These are phyloP conservation scores for Myiozetetes cayanensis DNA, from an alignment of 2,113 vertebrate genomes.

Conservation along the genomic window DNA sequence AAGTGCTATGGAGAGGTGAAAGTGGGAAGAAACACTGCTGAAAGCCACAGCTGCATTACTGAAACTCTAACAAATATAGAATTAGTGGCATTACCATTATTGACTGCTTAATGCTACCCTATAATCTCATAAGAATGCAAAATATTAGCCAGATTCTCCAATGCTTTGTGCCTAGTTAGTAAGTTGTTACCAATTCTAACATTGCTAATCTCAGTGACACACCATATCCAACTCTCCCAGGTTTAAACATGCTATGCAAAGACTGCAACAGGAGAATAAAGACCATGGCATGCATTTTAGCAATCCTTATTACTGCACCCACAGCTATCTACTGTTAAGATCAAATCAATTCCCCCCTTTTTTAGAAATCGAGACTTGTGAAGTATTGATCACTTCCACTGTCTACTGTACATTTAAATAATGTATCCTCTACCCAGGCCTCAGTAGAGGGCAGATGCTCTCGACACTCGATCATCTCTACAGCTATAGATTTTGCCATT, in stretches of 20 bases:
- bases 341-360: neutral
- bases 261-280: neutral
- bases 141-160: neutral
- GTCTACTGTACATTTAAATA: slow-evolving; percentile 65
- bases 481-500: slow-evolving; percentile 73
- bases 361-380: neutral
- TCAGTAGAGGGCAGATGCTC: slow-evolving; percentile 15
- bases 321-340: neutral
- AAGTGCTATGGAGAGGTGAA: neutral
- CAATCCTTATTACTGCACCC: neutral
- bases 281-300: neutral
- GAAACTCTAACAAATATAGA: neutral
- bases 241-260: neutral
- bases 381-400: slow-evolving; percentile 41
- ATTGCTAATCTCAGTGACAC: neutral
- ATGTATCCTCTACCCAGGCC: slow-evolving; percentile 17
- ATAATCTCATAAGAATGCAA: neutral
- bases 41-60: neutral
- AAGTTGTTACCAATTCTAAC: neutral
- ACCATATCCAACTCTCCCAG: neutral
- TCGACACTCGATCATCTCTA: slow-evolving; percentile 60
- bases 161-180: neutral
- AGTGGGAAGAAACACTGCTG: neutral
- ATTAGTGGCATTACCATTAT: neutral
- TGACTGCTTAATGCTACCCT: neutral